Evolutionary conservation across 2,888 invertebrate genomes (phyloP).

Genomic region (Meteorus colon): DNA sequence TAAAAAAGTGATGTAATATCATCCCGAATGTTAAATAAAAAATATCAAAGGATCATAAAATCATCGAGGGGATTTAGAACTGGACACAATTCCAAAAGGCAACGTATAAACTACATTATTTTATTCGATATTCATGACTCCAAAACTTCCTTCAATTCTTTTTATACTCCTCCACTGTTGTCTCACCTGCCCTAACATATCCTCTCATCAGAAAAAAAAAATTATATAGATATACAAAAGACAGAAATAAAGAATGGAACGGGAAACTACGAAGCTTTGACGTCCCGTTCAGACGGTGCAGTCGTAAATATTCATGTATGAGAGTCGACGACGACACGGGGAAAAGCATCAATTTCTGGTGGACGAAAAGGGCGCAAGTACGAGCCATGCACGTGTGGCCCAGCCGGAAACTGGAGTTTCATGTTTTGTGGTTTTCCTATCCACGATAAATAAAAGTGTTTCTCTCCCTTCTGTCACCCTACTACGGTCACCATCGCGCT

Average conservation of each 20-base stretch:
- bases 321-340: conserved; percentile 43
- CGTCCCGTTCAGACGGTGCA: conserved; percentile 47
- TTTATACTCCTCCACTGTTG: background rate
- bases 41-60: background rate
- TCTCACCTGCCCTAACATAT: background rate
- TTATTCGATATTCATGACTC: no score
- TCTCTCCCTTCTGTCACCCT: conserved; percentile 16
- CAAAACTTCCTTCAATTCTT: background rate
- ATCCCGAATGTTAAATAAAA: background rate
- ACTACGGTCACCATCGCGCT: conserved; percentile 8
- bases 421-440: conserved; percentile 44
- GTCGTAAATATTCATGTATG: conserved; percentile 54
- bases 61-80: background rate
- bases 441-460: conserved; percentile 27
- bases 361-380: conserved; percentile 45
- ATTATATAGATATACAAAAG: conserved; percentile 39
- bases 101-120: no score
- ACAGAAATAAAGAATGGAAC: background rate
- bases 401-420: conserved; percentile 33
- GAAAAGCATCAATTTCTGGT: conserved; percentile 51
- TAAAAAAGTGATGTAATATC: no score
- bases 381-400: conserved; percentile 44
- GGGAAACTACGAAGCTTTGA: conserved; percentile 26
- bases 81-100: no score
- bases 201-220: background rate